A percentile compares a stretch with the other conserved stretches of the same genome.
Evolutionary conservation across 2,113 vertebrate species (phyloP).

Genomic region (Sylvia atricapilla): DNA sequence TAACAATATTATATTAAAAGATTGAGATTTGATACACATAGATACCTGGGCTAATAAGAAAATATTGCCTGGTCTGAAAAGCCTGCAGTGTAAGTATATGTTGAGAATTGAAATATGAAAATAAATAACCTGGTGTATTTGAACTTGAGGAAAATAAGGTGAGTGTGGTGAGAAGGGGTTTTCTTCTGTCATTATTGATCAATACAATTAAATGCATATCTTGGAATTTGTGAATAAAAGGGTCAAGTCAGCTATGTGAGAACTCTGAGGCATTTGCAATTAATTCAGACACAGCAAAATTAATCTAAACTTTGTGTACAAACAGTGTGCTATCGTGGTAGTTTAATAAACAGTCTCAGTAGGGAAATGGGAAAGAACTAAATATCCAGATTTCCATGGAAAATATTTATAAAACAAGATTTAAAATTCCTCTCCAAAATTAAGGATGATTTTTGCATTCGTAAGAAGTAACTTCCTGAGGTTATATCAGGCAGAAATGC

Average conservation of each 20-base stretch:
- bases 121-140: not conserved
- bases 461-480: not conserved
- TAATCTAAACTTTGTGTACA: not conserved
- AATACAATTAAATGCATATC: not conserved
- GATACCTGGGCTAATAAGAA: not conserved
- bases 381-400: not conserved
- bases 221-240: not conserved
- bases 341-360: not conserved
- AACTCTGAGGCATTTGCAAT: not conserved
- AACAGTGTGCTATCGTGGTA: not conserved
- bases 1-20: not conserved
- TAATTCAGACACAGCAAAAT: not conserved
- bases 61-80: not conserved
- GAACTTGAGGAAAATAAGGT: not conserved
- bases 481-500: not conserved
- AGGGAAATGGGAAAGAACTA: not conserved
- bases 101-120: not conserved
- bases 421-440: not conserved
- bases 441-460: not conserved
- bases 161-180: not conserved
- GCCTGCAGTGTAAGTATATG: not conserved
- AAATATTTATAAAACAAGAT: not conserved
- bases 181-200: not conserved
- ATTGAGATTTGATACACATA: not conserved
- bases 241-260: not conserved